Conservation (phyloP, 1,140 invertebrate genomes). For the Leptoteleia sp. region DNA sequence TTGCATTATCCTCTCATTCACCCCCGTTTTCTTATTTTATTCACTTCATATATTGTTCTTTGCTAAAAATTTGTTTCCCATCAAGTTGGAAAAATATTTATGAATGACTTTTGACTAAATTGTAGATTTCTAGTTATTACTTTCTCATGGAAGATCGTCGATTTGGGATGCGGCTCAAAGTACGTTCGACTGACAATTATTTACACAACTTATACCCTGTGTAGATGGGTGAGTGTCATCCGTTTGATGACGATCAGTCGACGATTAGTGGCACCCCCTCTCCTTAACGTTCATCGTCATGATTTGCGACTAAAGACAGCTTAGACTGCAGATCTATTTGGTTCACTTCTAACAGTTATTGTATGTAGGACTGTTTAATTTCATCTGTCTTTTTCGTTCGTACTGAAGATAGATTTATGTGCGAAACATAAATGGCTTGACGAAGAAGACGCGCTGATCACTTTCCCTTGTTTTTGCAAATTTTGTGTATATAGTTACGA, state of each 20-base stretch:
- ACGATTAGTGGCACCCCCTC: constrained; percentile 27
- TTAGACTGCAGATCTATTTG: constrained; percentile 45
- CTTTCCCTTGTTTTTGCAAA: not conserved
- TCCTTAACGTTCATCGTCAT: constrained; percentile 27
- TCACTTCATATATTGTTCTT: constrained; percentile 44
- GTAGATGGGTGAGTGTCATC: constrained; percentile 28
- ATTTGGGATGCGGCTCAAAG: constrained; percentile 43
- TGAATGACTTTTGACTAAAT: constrained; percentile 73
- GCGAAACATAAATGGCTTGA: constrained; percentile 27
- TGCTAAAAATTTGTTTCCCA: constrained; percentile 73
- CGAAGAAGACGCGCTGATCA: constrained; percentile 21
- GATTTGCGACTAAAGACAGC: constrained; percentile 38
- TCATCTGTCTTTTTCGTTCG: constrained; percentile 25
- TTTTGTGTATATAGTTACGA: constrained; percentile 42
- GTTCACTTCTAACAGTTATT: constrained; percentile 40
- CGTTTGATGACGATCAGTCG: constrained; percentile 28
- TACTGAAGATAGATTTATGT: constrained; percentile 26
- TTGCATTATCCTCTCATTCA: not conserved
- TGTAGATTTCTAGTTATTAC: constrained; percentile 69
- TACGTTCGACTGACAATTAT: constrained; percentile 36
- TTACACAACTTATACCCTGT: constrained; percentile 66
- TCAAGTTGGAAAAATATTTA: constrained; percentile 78
- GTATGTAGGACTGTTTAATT: constrained; percentile 2
- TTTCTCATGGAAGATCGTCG: constrained; percentile 76
- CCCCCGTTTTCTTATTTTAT: not conserved